Evolutionary conservation across 2,797 vertebrate species (phyloP).

Genomic region (Cirrhinus mrigala): DNA sequence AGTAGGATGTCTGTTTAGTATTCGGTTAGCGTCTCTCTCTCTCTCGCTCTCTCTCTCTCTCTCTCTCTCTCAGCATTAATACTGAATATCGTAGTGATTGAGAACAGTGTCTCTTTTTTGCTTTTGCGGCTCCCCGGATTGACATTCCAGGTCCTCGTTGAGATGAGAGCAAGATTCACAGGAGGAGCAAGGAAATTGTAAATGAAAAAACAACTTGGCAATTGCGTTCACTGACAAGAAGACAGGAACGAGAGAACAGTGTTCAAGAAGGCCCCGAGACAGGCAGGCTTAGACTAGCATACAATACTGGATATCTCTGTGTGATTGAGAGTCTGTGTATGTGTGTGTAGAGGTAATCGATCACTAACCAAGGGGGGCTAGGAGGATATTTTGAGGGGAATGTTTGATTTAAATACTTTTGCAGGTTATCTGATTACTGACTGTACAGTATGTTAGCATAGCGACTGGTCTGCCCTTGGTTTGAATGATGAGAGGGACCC

Average conservation of each 20-base stretch:
- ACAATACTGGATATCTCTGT: slow-evolving; percentile 59
- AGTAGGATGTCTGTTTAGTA: slow-evolving; percentile 24
- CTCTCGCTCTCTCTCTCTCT: slow-evolving; percentile 29
- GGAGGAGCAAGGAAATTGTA: slow-evolving; percentile 37
- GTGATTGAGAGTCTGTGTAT: slow-evolving; percentile 41
- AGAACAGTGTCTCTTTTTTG: slow-evolving; percentile 38
- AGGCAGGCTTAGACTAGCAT: slow-evolving; percentile 56
- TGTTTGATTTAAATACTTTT: slow-evolving; percentile 10
- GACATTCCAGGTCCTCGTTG: slow-evolving; percentile 42
- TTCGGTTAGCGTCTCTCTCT: slow-evolving; percentile 3
- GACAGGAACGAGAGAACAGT: slow-evolving; percentile 46
- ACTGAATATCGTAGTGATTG: slow-evolving; percentile 34
- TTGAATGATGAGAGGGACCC: background rate
- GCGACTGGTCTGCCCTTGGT: slow-evolving; percentile 30
- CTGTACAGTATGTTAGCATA: slow-evolving; percentile 25
- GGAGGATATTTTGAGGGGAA: slow-evolving; percentile 5
- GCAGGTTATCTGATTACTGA: slow-evolving; percentile 14
- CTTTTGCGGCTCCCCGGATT: slow-evolving; percentile 23
- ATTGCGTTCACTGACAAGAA: slow-evolving; percentile 47
- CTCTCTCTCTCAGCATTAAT: slow-evolving; percentile 43
- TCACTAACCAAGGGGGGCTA: slow-evolving; percentile 13
- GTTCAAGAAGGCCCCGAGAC: slow-evolving; percentile 51
- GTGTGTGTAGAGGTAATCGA: slow-evolving; percentile 44
- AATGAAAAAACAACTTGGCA: slow-evolving; percentile 51
- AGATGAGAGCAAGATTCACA: slow-evolving; percentile 49